Conservation (phyloP, 2,113 vertebrate species). For the Gasterosteus nipponicus region DNA sequence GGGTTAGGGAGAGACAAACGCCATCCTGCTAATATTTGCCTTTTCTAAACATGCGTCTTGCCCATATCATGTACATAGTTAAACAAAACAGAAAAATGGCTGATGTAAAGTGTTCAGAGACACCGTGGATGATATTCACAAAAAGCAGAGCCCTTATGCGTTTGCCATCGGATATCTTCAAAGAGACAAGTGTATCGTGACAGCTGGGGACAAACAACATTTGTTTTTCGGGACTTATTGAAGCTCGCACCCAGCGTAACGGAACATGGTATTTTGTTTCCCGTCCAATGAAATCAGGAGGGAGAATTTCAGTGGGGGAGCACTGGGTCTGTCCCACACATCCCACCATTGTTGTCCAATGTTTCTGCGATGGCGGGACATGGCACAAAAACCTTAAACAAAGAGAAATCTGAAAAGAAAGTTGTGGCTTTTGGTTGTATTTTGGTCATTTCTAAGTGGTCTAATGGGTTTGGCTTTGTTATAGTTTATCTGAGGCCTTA, state of each 20-base stretch:
- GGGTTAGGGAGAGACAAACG: conserved; percentile 50
- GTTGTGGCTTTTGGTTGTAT: conserved; percentile 77
- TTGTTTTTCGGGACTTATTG: conserved; percentile 34
- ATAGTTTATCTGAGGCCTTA: conserved; percentile 57
- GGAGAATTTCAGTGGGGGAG: conserved; percentile 12
- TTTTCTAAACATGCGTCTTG: conserved; percentile 65
- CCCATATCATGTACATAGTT: conserved; percentile 63
- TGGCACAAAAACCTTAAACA: conserved; percentile 44
- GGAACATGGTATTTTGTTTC: conserved; percentile 20
- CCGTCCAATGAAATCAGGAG: conserved; percentile 20
- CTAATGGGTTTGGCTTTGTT: conserved; percentile 69
- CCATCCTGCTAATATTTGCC: conserved; percentile 64
- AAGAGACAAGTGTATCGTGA: conserved; percentile 53
- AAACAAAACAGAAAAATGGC: conserved; percentile 51
- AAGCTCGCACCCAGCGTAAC: conserved; percentile 20
- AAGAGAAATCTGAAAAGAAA: conserved; percentile 46
- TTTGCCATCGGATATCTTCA: conserved; percentile 66
- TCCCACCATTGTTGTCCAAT: not conserved
- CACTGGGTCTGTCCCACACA: not conserved
- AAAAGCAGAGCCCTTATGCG: conserved; percentile 66
- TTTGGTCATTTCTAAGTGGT: conserved; percentile 76
- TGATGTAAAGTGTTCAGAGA: conserved; percentile 60
- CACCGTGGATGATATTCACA: conserved; percentile 60
- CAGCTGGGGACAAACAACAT: conserved; percentile 37
- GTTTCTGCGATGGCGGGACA: conserved; percentile 20